phyloP scores from a whole-genome alignment of 2,888 invertebrate genomes.

The Tenthredo scrophulariae region DNA sequence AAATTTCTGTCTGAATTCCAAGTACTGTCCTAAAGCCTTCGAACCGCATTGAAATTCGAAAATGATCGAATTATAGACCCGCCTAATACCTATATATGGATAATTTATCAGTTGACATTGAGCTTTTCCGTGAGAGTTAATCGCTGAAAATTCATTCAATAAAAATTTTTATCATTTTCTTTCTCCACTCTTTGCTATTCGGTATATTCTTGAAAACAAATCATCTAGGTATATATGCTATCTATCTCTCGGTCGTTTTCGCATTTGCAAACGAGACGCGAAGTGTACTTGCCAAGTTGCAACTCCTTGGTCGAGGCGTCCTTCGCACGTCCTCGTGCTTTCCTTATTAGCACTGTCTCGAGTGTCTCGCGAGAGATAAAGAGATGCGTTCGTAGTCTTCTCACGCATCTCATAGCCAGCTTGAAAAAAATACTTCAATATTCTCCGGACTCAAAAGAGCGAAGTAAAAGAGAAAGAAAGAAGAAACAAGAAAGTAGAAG shows the following conservation, averaged over 20 bases:
- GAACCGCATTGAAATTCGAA: too few species aligned
- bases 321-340: slow-evolving; percentile 52
- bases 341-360: slow-evolving; percentile 59
- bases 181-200: background rate
- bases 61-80: too few species aligned
- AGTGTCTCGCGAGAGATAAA: slow-evolving; percentile 52
- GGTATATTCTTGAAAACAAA: background rate
- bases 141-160: too few species aligned
- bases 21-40: too few species aligned
- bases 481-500: background rate
- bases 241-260: slow-evolving; percentile 28
- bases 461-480: background rate
- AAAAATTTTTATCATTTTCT: background rate
- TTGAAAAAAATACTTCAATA: background rate
- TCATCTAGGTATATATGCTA: background rate
- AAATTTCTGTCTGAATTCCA: too few species aligned
- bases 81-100: too few species aligned
- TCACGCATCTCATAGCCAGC: slow-evolving; percentile 1
- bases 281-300: slow-evolving; percentile 35
- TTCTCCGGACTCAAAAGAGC: background rate
- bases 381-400: slow-evolving; percentile 26
- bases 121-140: background rate
- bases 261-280: slow-evolving; percentile 31
- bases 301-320: slow-evolving; percentile 30
- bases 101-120: too few species aligned